These are phyloP conservation scores for Esox lucius DNA, from an alignment of 2,797 vertebrate genomes.

Conservation along the genomic window DNA sequence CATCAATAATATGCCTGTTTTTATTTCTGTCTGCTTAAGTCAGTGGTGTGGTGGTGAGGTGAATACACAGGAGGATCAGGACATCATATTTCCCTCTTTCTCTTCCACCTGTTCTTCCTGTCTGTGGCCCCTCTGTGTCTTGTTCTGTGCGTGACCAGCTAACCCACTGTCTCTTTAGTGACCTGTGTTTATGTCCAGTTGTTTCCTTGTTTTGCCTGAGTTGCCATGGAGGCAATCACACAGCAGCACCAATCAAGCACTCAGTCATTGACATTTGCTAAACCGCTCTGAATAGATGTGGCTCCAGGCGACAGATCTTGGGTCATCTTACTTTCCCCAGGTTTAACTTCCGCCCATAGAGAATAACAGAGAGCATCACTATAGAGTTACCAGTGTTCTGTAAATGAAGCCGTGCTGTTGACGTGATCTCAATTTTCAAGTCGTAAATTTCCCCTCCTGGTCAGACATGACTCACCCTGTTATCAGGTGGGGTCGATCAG, in stretches of 20 bases:
- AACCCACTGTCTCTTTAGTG: constrained; percentile 8
- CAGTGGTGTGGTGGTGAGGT: constrained; percentile 8
- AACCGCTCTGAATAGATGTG: neutral
- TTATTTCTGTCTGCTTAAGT: neutral
- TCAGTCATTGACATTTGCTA: neutral
- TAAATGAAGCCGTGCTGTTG: too few species aligned
- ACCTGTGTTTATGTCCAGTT: neutral
- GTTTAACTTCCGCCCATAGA: neutral
- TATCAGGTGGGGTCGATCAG: too few species aligned
- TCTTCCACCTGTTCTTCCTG: constrained; percentile 24
- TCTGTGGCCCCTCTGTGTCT: constrained; percentile 11
- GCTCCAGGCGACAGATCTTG: neutral
- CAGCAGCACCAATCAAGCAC: neutral
- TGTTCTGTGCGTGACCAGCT: constrained; percentile 52
- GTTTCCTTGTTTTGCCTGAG: constrained; percentile 20
- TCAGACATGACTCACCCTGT: too few species aligned
- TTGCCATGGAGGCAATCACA: neutral
- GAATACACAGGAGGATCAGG: neutral
- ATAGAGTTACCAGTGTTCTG: too few species aligned
- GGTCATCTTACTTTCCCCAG: neutral
- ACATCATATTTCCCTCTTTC: neutral
- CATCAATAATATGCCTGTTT: constrained; percentile 12
- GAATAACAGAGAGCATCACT: too few species aligned
- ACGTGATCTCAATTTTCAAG: too few species aligned
- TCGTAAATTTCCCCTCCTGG: too few species aligned